A percentile compares a stretch with the other conserved stretches of the same genome.
Evolutionary conservation across 2,113 vertebrate species (phyloP).

Genomic region (Ondatra zibethicus): DNA sequence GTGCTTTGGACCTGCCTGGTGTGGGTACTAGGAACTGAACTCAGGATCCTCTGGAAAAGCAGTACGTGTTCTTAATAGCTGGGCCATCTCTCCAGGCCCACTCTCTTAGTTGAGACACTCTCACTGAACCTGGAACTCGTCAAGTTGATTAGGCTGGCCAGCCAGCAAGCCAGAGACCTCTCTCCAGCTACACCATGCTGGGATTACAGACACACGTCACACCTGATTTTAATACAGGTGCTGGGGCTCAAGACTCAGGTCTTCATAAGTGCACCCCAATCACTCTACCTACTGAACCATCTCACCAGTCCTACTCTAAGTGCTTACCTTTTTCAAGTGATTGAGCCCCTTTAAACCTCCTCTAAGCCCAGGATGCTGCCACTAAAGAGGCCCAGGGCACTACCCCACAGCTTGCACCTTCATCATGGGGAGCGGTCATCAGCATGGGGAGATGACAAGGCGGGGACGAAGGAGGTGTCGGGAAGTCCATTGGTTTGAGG

Average conservation of each 20-base stretch:
- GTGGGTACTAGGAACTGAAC: background rate
- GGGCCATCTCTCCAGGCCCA: background rate
- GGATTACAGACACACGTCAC: background rate
- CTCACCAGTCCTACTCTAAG: too few relatives aligned
- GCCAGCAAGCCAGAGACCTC: background rate
- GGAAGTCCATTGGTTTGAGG: background rate
- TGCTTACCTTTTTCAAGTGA: background rate
- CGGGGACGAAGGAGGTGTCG: background rate
- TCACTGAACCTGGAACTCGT: background rate
- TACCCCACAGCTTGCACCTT: background rate
- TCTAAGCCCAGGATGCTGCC: background rate
- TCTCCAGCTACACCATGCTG: too few relatives aligned
- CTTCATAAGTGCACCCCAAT: background rate
- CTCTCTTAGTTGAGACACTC: background rate
- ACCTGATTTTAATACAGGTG: background rate
- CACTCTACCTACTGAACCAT: background rate
- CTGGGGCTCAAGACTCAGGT: background rate
- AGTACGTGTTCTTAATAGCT: background rate
- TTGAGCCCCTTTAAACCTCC: background rate
- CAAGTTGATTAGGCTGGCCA: background rate
- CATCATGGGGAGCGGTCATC: fast-evolving
- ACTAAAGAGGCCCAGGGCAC: background rate
- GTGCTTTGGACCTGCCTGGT: background rate
- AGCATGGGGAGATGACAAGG: background rate
- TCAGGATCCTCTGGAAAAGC: background rate